Evolutionary conservation across 2,113 vertebrate species (phyloP), one percentile per base, ranked within the genome.

Genomic region (Carassius auratus): DNA sequence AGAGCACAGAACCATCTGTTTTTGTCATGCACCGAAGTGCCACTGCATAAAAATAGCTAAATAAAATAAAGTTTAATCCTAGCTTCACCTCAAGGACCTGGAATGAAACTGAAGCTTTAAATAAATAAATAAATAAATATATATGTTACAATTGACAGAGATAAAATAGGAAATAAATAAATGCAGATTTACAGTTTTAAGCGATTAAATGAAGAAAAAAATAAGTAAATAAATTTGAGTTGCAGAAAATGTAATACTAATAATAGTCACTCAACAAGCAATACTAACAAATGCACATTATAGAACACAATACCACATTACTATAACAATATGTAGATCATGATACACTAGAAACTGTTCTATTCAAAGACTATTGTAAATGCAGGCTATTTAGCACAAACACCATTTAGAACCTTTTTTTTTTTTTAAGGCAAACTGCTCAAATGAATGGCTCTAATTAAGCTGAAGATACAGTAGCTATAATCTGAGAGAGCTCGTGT

Each of bases 381-480:
- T 50, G 64, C 9, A 78, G 19, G 52, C 26, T 59, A 59, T 57
- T 59, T 17, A 59, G 52, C 17, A 59, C 13, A 15, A 59, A 50
- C 48, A 26, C n/a, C 33, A 0, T 42, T 62, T 79, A 62, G 42
- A 38, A 3, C n/a, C 4, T 74, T 17, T 42, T 45, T 55, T 42
- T 45, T 55, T 79, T 10, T 42, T 42, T 42, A 59, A 55, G 45
- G 36, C 19, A 45, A 86, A 59, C 55, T 55, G 71, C 59, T 64
- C 14, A 82, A 86, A 81, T 81, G 30, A 69, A 85, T 62, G 69
- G 52, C 79, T 36, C 64, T 82, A 87, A 85, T 89, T 89, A 85
- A 55, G 57, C 55, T 69, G 74, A 68, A 75, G 80, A 85, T 75
- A 23, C 45, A 3, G 26, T 4, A 45, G 66, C 26, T 38, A 17